Base-by-base conservation (phyloP, 1,140 invertebrate species). In the Tetramorium parvispinum region DNA sequence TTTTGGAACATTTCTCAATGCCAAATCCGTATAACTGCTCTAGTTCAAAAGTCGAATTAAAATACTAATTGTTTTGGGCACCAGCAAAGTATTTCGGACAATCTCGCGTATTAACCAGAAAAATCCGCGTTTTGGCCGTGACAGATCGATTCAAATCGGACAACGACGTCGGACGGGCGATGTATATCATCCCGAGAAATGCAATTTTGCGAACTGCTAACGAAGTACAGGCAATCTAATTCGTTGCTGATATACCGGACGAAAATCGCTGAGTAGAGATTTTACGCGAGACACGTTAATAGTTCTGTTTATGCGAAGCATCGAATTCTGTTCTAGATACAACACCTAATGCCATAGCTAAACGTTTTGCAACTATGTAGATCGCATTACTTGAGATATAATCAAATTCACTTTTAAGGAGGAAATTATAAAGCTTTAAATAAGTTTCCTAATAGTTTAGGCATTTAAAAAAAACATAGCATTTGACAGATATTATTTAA, bases 141-240 rank as follows among this genome's bases (percentile, higher is more conserved):
- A 83, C 21, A 59, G 27, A 86, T 70, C 77, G 55, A 82, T 86
- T 59, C 32, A 59, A 40, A 86, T 79, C 24, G 53, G 21, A 16
- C 43, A 55, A 78, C 40, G 75, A 79, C 24, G n/a, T 61, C 1
- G 40, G 27, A 46, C 21, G 5, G 51, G 27, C 32, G 51, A 27
- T 68, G 21, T 73, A 43, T 65, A 63, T 88, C 87, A 77, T 87
- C 40, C 37, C 3, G 43, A 75, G 82, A 86, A 87, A 91, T 82
- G 51, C 73, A 81, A 89, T 91, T 87, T 78, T 65, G 79, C 87
- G 57, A 86, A 89, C 77, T 87, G 85, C 75, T 85, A 86, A 86
- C 73, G 57, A 88, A 86, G 85, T 73, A 73, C 32, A 49, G n/a
- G 49, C 73, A 76, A 82, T 81, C 27, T 49, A 68, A 81, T 61